Evolutionary conservation across 1,140 invertebrate species (phyloP).

Genomic region (Aphidius ervi): DNA sequence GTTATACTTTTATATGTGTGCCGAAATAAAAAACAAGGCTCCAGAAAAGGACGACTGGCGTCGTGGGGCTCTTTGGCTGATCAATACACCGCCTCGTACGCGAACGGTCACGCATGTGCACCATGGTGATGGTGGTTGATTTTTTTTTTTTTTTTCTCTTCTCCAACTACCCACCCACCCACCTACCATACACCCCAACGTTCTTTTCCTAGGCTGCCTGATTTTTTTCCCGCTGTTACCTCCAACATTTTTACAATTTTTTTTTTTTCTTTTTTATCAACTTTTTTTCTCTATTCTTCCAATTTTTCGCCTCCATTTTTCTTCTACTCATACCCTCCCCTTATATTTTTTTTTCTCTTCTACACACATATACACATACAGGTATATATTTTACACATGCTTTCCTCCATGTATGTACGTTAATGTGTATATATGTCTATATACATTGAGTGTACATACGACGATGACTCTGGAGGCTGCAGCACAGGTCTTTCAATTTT

Average conservation of each 20-base stretch:
- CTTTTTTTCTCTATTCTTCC: slow-evolving; percentile 18
- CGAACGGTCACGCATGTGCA: slow-evolving; percentile 55
- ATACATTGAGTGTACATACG: slow-evolving; percentile 3
- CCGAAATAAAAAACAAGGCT: slow-evolving; percentile 41
- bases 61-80: slow-evolving; percentile 55
- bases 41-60: slow-evolving; percentile 53
- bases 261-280: slow-evolving; percentile 24
- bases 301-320: slow-evolving; percentile 20
- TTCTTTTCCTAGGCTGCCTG: slow-evolving; percentile 41
- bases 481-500: slow-evolving; percentile 32
- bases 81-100: slow-evolving; percentile 53
- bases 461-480: slow-evolving; percentile 24
- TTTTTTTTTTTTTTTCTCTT: slow-evolving; percentile 27
- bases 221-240: slow-evolving; percentile 48
- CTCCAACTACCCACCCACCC: slow-evolving; percentile 17
- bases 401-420: background rate
- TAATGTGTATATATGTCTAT: too few species aligned
- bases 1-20: background rate
- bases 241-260: slow-evolving; percentile 47
- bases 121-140: slow-evolving; percentile 34
- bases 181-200: slow-evolving; percentile 19
- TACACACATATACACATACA: too few species aligned
- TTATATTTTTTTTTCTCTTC: slow-evolving; percentile 12
- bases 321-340: slow-evolving; percentile 12
- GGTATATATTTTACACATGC: too few species aligned